Evolutionary conservation across 2,113 vertebrate genomes (phyloP).

Genomic region (Empidonax alnorum): DNA sequence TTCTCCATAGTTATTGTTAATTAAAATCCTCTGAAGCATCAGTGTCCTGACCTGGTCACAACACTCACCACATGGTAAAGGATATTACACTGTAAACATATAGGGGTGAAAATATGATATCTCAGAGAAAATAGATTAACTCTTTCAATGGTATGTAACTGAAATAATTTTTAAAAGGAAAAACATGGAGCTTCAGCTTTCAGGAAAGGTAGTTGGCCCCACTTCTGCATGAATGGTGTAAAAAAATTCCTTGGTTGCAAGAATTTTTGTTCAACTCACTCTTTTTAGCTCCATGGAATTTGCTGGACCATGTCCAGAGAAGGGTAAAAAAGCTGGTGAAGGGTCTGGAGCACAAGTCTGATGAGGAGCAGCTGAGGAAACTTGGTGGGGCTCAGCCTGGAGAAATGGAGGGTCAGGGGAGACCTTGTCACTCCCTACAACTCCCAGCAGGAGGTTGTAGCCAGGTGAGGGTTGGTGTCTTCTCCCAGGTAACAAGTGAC

Average conservation of each 20-base stretch:
- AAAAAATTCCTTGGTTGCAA: not conserved
- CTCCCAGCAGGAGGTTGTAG: not conserved
- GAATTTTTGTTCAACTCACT: not conserved
- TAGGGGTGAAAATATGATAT: not conserved
- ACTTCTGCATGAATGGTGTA: not conserved
- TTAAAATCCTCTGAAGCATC: not conserved
- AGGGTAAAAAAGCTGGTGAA: not conserved
- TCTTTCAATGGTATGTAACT: not conserved
- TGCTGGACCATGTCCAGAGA: not conserved
- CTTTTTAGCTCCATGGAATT: not conserved
- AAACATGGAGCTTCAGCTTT: not conserved
- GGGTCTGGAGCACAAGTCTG: not conserved
- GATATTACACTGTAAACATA: not conserved
- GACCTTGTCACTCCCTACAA: not conserved
- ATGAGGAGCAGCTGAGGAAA: not conserved
- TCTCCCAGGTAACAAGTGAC: not conserved
- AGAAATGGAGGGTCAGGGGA: not conserved
- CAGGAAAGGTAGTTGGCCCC: not conserved
- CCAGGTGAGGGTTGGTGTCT: accelerated
- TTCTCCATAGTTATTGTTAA: not conserved
- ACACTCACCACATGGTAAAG: not conserved
- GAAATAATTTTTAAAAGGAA: not conserved
- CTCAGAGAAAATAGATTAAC: not conserved
- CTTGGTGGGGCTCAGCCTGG: not conserved
- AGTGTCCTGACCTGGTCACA: not conserved